These are phyloP conservation scores for Eurypyga helias DNA, from an alignment of 2,113 vertebrate species.

Conservation along the genomic window DNA sequence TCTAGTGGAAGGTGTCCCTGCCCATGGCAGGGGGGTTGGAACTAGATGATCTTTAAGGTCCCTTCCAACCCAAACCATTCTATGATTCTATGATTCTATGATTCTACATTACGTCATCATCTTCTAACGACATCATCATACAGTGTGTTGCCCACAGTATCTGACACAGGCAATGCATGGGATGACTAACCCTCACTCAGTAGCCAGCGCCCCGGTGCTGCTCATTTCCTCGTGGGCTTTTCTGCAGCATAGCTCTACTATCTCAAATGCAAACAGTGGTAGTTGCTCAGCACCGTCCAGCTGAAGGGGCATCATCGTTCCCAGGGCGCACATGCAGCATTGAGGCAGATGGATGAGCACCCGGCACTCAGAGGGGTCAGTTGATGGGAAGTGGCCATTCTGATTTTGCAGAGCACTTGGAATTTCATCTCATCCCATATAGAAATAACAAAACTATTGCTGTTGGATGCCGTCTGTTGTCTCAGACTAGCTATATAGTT, in stretches of 20 bases:
- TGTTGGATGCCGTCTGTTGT: not conserved
- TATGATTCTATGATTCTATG: too few relatives aligned
- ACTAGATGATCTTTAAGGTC: too few relatives aligned
- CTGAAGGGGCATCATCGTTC: not conserved
- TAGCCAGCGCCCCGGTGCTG: not conserved
- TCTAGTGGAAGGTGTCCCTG: too few relatives aligned
- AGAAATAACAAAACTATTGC: not conserved
- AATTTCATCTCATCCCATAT: not conserved
- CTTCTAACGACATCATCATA: not conserved
- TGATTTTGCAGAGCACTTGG: not conserved
- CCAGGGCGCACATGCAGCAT: accelerated
- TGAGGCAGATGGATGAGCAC: not conserved
- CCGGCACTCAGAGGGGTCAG: not conserved
- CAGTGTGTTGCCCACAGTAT: not conserved
- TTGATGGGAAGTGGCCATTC: not conserved
- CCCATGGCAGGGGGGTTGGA: too few relatives aligned
- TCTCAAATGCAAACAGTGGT: not conserved
- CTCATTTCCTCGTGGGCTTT: not conserved
- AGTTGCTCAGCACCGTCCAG: not conserved
- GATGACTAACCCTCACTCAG: not conserved
- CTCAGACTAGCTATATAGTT: not conserved
- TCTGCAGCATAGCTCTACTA: not conserved
- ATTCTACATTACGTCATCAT: not conserved
- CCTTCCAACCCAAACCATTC: too few relatives aligned
- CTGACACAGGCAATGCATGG: accelerated